phyloP scores from a whole-genome alignment of 2,113 vertebrate genomes.

The Cynoglossus semilaevis region DNA sequence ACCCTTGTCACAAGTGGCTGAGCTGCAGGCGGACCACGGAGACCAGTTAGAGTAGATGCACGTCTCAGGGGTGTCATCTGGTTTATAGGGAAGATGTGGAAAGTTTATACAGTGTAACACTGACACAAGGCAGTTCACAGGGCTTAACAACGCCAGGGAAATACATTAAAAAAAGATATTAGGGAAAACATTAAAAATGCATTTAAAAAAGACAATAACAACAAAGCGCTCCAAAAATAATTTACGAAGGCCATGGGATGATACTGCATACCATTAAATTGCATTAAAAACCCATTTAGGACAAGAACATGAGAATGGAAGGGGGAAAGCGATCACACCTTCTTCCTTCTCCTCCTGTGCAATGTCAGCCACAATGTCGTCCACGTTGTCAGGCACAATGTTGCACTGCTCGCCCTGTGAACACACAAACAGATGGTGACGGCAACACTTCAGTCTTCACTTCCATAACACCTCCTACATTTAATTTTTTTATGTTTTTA shows the following conservation, averaged over 20 bases:
- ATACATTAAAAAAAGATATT: neutral
- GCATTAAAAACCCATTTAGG: neutral
- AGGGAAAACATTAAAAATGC: neutral
- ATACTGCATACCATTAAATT: neutral
- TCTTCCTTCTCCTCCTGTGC: slow-evolving; percentile 97
- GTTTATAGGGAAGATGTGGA: slow-evolving; percentile 18
- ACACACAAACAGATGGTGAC: slow-evolving; percentile 37
- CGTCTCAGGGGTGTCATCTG: slow-evolving; percentile 97
- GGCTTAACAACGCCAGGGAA: neutral
- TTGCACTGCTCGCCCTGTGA: slow-evolving; percentile 97
- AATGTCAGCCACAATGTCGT: slow-evolving; percentile 97
- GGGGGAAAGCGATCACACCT: slow-evolving; percentile 75
- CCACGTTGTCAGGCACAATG: slow-evolving; percentile 94
- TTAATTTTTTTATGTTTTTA: too few relatives aligned
- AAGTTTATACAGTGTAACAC: neutral
- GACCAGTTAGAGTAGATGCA: slow-evolving; percentile 99
- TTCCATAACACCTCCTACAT: too few relatives aligned
- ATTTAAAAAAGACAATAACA: neutral
- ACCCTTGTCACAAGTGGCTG: slow-evolving; percentile 96
- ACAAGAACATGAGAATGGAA: neutral
- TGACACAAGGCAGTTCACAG: neutral
- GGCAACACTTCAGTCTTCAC: neutral
- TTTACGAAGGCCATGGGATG: neutral
- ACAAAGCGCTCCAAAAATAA: neutral
- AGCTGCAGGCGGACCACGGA: slow-evolving; percentile 97